A percentile compares a stretch with the other conserved stretches of the same genome.
Evolutionary conservation across 2,113 vertebrate genomes (phyloP).

Genomic region (Catharus fuscescens): DNA sequence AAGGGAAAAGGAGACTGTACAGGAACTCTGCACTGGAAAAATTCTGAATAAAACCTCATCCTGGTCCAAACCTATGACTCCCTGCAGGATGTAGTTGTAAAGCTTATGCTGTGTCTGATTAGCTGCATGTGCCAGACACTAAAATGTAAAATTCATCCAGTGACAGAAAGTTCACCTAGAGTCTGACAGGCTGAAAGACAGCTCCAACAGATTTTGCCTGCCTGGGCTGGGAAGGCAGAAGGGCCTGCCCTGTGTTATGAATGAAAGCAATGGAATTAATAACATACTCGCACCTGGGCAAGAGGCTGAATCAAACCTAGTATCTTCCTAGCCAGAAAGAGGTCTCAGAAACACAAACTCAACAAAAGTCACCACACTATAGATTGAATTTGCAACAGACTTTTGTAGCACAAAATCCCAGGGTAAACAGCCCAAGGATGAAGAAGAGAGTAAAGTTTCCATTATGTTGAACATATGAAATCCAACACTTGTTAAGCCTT

Average conservation of each 20-base stretch:
- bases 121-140: neutral
- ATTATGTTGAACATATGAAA: neutral
- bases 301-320: neutral
- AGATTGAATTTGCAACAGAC: neutral
- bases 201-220: neutral
- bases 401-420: neutral
- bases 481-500: neutral
- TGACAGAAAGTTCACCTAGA: neutral
- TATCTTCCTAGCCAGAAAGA: neutral
- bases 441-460: neutral
- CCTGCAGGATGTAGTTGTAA: neutral
- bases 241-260: neutral
- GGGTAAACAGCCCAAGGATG: neutral
- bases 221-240: neutral
- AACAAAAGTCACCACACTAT: neutral
- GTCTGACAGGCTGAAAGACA: neutral
- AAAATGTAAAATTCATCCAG: neutral
- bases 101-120: neutral
- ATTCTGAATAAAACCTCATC: fast-evolving
- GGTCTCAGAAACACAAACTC: neutral
- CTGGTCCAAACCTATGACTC: neutral
- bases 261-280: neutral
- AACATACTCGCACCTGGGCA: neutral
- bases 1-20: neutral
- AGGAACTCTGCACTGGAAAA: neutral